Evolutionary conservation across 2,888 invertebrate genomes (phyloP), one percentile per base, ranked within the genome.

Genomic region (Augochlorella aurata): DNA sequence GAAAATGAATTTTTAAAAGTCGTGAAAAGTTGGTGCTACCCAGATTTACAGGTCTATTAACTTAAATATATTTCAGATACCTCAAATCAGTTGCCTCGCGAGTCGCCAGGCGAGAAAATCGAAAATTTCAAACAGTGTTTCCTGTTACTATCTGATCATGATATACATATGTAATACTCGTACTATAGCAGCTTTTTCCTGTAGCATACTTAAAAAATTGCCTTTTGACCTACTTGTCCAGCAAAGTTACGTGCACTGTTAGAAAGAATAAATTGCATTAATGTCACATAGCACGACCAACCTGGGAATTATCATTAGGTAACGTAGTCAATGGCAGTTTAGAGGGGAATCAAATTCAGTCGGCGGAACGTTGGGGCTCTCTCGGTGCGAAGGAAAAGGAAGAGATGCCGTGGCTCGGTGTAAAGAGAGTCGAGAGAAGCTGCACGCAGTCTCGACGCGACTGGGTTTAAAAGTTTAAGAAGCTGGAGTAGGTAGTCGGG

Each of bases 391-490:
- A 18, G 21, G 29, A 66, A 65, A 44, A n/a, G n/a, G 63, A 44
- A 50, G 50, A 50, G 16, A 14, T 1, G n/a, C 44, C 12, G n/a
- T 18, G 18, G 72, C 74, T 54, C 14, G 67, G 74, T 74, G 79
- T 81, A 83, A 86, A 81, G 74, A 77, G 85, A 76, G 70, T 45
- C 65, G 47, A 66, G 77, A 72, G 74, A 14, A 7, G 72, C 21
- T 54, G 80, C 65, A 81, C 82, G 81, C 86, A 81, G 87, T 69
- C 81, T 77, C 80, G 77, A 18, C 74, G 74, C 80, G 77, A 18
- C 74, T 72, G 63, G 80, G 86, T 83, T 88, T 88, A 88, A 88
- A 88, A 88, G 82, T 88, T 88, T 88, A 88, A 86, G 80, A 84
- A 84, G 84, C 74, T 77, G 77, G 80, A 83, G 83, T 81, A 79